Evolutionary conservation across 2,113 vertebrate species (phyloP).

Genomic region (Platichthys stellatus): DNA sequence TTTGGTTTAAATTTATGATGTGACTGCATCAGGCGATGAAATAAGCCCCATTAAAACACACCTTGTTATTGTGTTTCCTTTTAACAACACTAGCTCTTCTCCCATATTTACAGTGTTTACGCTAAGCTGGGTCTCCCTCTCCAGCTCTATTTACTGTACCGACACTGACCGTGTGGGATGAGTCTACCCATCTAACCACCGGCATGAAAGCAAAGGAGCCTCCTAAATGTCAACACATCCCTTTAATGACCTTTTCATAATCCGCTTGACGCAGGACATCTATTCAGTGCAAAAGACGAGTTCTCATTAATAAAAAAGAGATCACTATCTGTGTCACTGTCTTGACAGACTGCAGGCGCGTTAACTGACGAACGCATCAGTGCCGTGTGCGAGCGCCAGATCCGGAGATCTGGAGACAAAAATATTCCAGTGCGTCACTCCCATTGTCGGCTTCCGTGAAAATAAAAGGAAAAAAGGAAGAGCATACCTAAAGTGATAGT

Average conservation of each 20-base stretch:
- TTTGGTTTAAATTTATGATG: no score
- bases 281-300: neutral
- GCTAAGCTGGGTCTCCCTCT: no score
- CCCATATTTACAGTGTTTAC: no score
- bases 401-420: constrained; percentile 2
- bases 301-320: constrained; percentile 22
- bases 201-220: neutral
- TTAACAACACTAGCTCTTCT: no score
- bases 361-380: constrained; percentile 21
- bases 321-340: constrained; percentile 3
- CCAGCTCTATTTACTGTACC: no score
- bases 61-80: no score
- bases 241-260: constrained; percentile 10
- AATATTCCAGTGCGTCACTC: constrained; percentile 41
- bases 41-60: no score
- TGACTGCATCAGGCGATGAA: no score
- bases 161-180: no score
- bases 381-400: constrained; percentile 7
- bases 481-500: constrained; percentile 40
- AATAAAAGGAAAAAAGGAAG: neutral
- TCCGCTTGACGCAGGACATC: neutral
- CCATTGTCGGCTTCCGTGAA: constrained; percentile 52
- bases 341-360: constrained; percentile 29
- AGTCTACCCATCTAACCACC: neutral
- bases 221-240: neutral